A percentile compares a stretch with the other conserved stretches of the same genome.
phyloP scores from a whole-genome alignment of 1,140 invertebrate species.

The Diachasmimorpha longicaudata region DNA sequence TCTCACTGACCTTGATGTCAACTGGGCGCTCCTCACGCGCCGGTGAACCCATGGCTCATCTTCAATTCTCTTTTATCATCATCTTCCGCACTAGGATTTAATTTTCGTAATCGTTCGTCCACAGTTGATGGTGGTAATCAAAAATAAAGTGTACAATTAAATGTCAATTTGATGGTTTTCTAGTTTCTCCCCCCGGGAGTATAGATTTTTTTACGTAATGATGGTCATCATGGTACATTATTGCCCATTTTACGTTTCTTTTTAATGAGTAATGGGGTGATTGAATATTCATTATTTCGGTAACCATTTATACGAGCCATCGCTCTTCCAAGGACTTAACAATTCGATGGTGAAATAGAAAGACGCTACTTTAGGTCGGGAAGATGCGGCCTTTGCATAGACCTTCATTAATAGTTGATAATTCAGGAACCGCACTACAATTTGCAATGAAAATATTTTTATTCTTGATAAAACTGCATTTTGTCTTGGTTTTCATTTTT shows the following conservation, averaged over 20 bases:
- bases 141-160: background rate
- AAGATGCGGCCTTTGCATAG: no score
- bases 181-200: background rate
- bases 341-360: no score
- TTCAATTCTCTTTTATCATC: background rate
- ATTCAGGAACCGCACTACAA: no score
- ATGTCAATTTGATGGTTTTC: background rate
- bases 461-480: no score
- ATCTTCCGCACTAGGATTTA: background rate
- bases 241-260: background rate
- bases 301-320: background rate
- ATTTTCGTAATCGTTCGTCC: background rate
- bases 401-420: no score
- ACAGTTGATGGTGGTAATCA: background rate
- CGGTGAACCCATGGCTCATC: constrained; percentile 8
- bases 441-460: no score
- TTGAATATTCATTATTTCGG: background rate
- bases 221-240: background rate
- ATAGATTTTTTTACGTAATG: background rate
- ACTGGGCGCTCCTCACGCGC: background rate
- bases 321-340: no score
- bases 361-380: no score
- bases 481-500: no score
- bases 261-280: background rate
- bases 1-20: constrained; percentile 17